Conservation (phyloP, 2,797 vertebrate species). For the Coccyzus lansbergi region DNA sequence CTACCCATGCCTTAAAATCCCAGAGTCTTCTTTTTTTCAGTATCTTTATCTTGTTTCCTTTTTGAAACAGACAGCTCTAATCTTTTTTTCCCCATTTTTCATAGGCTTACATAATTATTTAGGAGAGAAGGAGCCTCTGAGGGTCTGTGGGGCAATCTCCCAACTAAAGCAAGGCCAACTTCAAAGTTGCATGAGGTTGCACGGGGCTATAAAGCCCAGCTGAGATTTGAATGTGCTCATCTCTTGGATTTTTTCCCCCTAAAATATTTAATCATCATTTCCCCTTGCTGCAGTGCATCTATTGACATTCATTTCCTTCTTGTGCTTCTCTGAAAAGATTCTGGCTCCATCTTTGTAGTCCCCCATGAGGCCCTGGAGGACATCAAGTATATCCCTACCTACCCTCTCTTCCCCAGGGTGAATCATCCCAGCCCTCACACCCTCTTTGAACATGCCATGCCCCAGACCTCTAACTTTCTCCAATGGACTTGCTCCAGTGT, state of each 20-base stretch:
- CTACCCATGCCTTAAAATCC: no score
- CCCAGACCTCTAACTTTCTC: neutral
- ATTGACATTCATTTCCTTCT: neutral
- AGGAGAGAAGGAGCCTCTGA: neutral
- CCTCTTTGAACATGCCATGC: rapidly evolving
- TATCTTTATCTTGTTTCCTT: neutral
- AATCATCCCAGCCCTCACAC: neutral
- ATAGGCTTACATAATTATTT: neutral
- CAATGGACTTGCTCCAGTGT: rapidly evolving
- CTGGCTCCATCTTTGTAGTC: neutral
- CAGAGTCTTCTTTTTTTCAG: neutral
- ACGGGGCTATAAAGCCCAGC: neutral
- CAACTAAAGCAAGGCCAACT: neutral
- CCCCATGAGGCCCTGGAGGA: neutral
- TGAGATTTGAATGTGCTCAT: neutral
- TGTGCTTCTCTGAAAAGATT: neutral
- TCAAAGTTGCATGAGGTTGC: neutral
- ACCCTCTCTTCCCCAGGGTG: neutral
- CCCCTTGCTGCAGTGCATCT: neutral
- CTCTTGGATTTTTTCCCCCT: neutral
- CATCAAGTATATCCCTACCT: neutral
- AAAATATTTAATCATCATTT: neutral
- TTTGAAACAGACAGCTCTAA: neutral
- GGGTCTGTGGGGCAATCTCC: neutral
- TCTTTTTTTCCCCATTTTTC: neutral